Conservation (phyloP, 2,797 vertebrate species). For the Myotis vivesi region DNA sequence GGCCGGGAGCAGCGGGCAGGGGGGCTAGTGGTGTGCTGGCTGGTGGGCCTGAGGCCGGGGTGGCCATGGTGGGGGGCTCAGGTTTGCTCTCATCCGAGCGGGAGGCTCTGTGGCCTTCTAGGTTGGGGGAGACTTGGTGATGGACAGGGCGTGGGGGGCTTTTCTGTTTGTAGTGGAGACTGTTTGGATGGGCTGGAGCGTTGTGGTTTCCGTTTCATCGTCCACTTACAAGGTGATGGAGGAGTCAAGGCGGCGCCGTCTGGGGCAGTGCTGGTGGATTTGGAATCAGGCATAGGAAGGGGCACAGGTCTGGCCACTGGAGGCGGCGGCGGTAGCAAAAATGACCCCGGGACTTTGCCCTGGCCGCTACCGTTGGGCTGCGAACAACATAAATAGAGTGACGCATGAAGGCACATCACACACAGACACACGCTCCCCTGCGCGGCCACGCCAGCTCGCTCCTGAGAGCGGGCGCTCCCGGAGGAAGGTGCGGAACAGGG, state of each 20-base stretch:
- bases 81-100: constrained; percentile 38
- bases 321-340: constrained; percentile 97
- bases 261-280: constrained; percentile 88
- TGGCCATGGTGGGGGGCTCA: constrained; percentile 43
- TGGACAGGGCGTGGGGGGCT: not conserved
- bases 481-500: constrained; percentile 68
- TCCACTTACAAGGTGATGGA: constrained; percentile 97
- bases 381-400: constrained; percentile 95
- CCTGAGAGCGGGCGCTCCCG: constrained; percentile 60
- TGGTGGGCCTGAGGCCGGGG: constrained; percentile 44
- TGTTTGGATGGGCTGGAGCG: constrained; percentile 58
- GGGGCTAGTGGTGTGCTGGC: constrained; percentile 67
- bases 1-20: constrained; percentile 64
- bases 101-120: constrained; percentile 43
- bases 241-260: constrained; percentile 94
- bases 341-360: constrained; percentile 97
- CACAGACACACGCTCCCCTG: constrained; percentile 81
- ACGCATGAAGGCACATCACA: constrained; percentile 84
- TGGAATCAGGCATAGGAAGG: constrained; percentile 97
- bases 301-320: constrained; percentile 98
- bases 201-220: constrained; percentile 83
- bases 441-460: constrained; percentile 63
- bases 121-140: constrained; percentile 45
- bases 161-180: constrained; percentile 63
- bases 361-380: constrained; percentile 97